Percentiles rank a stretch among this genome's conserved stretches.
Conservation (phyloP, 1,140 invertebrate genomes). For the Drosophila hydei region DNA sequence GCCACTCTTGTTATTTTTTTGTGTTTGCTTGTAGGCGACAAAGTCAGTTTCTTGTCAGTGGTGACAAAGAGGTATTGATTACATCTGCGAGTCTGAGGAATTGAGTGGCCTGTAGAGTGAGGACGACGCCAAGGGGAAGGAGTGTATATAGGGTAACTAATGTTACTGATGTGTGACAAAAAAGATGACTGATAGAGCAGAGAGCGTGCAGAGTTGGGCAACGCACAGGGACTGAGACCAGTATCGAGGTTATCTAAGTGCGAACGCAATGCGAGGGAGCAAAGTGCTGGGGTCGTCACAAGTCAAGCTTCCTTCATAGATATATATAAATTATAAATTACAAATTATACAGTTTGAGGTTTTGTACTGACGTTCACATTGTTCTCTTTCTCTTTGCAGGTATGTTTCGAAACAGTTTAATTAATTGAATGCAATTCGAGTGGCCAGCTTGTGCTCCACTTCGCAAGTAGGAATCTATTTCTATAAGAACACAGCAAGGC, state of each 20-base stretch:
- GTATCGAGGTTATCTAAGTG: conserved; percentile 3
- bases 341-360: not conserved
- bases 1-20: not conserved
- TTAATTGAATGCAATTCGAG: conserved; percentile 6
- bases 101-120: conserved; percentile 23
- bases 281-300: not conserved
- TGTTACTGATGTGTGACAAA: conserved; percentile 28
- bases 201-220: conserved; percentile 17
- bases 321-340: not conserved
- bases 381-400: conserved; percentile 41
- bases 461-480: not conserved
- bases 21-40: conserved; percentile 46
- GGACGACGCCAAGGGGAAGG: not conserved
- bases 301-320: not conserved
- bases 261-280: not conserved
- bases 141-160: conserved; percentile 14
- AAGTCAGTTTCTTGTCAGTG: conserved; percentile 42
- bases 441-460: not conserved
- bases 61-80: conserved; percentile 60
- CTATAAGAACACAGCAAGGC: conserved; percentile 24
- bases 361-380: conserved; percentile 4
- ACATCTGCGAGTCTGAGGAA: conserved; percentile 47
- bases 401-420: conserved; percentile 35
- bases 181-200: conserved; percentile 33
- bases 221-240: conserved; percentile 1